These are phyloP conservation scores for Himalopsyche anomala DNA, from an alignment of 2,888 invertebrate species.

Conservation along the genomic window DNA sequence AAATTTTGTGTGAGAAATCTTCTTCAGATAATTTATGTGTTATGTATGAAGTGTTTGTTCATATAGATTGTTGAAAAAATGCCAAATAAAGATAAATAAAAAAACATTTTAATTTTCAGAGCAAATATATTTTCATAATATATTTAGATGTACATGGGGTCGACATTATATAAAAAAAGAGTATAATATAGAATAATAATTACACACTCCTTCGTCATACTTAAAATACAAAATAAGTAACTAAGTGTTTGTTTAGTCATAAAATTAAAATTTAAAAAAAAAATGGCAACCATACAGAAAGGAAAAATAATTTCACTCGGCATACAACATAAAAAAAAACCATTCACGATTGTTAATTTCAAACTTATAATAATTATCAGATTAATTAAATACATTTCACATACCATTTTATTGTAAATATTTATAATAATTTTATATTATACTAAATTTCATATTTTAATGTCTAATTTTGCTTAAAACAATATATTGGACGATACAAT, in stretches of 20 bases:
- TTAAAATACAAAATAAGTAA: constrained; percentile 44
- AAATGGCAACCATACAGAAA: constrained; percentile 10
- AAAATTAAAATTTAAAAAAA: constrained; percentile 51
- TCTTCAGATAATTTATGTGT: no score
- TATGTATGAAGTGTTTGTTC: no score
- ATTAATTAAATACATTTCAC: constrained; percentile 52
- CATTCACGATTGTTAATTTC: constrained; percentile 44
- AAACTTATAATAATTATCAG: constrained; percentile 50
- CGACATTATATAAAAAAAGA: constrained; percentile 56
- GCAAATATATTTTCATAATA: constrained; percentile 60
- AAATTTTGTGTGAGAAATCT: no score
- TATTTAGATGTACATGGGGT: constrained; percentile 59
- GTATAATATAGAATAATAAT: constrained; percentile 50
- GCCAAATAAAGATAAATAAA: constrained; percentile 35
- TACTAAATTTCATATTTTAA: constrained; percentile 46
- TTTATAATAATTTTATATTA: constrained; percentile 47
- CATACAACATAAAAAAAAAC: constrained; percentile 28
- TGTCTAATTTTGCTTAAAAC: constrained; percentile 50
- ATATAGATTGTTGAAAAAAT: no score
- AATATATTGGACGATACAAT: constrained; percentile 58
- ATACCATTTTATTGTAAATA: constrained; percentile 52
- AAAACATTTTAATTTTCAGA: constrained; percentile 49
- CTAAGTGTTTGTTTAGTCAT: constrained; percentile 33
- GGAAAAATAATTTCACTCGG: constrained; percentile 18
- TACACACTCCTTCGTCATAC: constrained; percentile 37